phyloP scores from a whole-genome alignment of 2,888 invertebrate species.

The Pseudococcus longispinus region DNA sequence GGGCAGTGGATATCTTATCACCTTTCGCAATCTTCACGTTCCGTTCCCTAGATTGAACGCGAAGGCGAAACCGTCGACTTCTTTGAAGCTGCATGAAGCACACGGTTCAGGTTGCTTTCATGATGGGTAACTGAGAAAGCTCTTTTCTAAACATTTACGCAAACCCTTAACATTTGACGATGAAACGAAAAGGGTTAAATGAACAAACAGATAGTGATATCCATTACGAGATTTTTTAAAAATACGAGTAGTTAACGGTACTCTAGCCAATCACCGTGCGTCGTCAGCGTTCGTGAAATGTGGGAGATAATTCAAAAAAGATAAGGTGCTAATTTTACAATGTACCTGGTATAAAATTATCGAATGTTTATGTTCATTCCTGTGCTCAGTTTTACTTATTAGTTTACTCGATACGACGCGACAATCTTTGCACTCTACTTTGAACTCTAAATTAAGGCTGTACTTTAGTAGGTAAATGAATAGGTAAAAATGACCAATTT shows the following conservation, averaged over 20 bases:
- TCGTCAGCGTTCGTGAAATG: background rate
- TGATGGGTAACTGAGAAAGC: conserved; percentile 26
- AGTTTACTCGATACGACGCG: too few species aligned
- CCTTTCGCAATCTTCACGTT: conserved; percentile 18
- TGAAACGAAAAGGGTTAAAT: conserved; percentile 23
- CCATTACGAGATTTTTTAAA: background rate
- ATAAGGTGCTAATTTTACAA: conserved; percentile 1
- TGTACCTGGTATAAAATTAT: background rate
- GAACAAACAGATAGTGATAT: conserved; percentile 31
- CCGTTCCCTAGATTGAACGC: background rate
- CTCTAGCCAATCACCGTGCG: background rate
- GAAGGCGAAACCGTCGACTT: conserved; percentile 17
- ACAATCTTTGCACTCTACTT: too few species aligned
- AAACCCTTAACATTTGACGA: conserved; percentile 22
- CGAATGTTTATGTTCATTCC: too few species aligned
- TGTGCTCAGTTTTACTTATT: too few species aligned
- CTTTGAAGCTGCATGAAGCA: background rate
- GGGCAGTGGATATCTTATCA: conserved; percentile 39
- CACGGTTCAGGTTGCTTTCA: background rate
- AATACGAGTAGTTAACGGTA: background rate
- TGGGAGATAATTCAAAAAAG: background rate
- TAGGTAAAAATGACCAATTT: too few species aligned
- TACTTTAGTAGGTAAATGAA: too few species aligned
- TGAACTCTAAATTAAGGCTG: too few species aligned
- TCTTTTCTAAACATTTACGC: conserved; percentile 7